Evolutionary conservation across 2,888 invertebrate species (phyloP).

Genomic region (Rhingia campestris): DNA sequence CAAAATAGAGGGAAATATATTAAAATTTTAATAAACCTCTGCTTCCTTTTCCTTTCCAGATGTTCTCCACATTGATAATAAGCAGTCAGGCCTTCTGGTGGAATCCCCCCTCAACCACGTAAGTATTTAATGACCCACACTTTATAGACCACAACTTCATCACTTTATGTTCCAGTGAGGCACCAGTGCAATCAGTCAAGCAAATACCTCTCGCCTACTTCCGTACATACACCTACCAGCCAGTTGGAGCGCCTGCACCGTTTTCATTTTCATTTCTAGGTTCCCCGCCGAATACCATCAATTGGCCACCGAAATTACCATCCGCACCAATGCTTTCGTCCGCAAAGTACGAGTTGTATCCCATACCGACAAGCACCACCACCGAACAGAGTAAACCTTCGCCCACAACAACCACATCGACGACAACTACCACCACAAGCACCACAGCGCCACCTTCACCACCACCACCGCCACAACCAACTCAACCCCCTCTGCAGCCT

Average conservation of each 20-base stretch:
- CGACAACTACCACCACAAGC: slow-evolving; percentile 67
- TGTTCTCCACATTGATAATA: slow-evolving; percentile 25
- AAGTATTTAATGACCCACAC: neutral
- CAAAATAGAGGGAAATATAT: neutral
- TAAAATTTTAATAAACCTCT: neutral
- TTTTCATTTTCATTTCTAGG: slow-evolving; percentile 77
- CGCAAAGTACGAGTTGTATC: slow-evolving; percentile 77
- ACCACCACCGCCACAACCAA: slow-evolving; percentile 68
- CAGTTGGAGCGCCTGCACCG: slow-evolving; percentile 77
- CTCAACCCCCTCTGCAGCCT: slow-evolving; percentile 38
- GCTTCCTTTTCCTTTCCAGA: slow-evolving; percentile 22
- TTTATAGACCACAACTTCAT: neutral
- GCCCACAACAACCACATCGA: slow-evolving; percentile 58
- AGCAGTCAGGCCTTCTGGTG: slow-evolving; percentile 56
- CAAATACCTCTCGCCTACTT: slow-evolving; percentile 82
- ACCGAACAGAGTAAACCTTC: slow-evolving; percentile 49
- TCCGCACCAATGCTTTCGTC: slow-evolving; percentile 77
- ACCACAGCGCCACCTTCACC: slow-evolving; percentile 67
- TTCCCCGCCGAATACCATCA: slow-evolving; percentile 75
- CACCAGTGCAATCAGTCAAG: slow-evolving; percentile 76
- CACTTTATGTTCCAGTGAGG: slow-evolving; percentile 33
- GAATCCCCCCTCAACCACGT: slow-evolving; percentile 60
- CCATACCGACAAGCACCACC: slow-evolving; percentile 57
- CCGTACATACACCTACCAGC: slow-evolving; percentile 82
- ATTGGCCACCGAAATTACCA: slow-evolving; percentile 50